Evolutionary conservation across 1,140 invertebrate species (phyloP), one percentile per base, ranked within the genome.

Genomic region (Orius insidiosus): DNA sequence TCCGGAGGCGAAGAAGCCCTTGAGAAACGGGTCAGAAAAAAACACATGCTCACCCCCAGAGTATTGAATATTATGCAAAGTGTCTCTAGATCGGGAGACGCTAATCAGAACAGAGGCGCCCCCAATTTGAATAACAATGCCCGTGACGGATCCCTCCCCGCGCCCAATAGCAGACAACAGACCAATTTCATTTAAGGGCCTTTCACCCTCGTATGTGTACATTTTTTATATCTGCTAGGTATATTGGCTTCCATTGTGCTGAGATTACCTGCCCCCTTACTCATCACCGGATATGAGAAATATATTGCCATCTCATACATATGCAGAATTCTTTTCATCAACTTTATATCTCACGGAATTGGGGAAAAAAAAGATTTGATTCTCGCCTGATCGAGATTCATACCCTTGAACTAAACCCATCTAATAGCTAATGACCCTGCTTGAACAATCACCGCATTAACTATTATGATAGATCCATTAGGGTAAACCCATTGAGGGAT

Each of bases 1-100:
- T 33, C 9, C 35, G 35, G 35, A n/a, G n/a, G n/a, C n/a, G n/a
- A n/a, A n/a, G n/a, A n/a, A n/a, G 14, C 14, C 14, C 14, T 36
- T 15, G 3, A 7, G n/a, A 36, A 36, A 9, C 35, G 14, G 35
- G 35, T 15, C n/a, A 36, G 35, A 36, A 11, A n/a, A 36, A 36
- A 40, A 40, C 38, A 40, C 38, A 40, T 40, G 38, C 38, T 40
- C 7, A 9, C 6, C 41, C 24, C 41, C 24, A 5, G 9, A 30
- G 41, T 43, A 43, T 43, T 43, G 41, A 43, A 43, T 31, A 43
- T 43, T 31, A 43, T 43, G 41, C 41, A 43, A 43, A 43, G 18
- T 31, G 24, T 32, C 10, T 32, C 41, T n/a, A 30, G n/a, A 24
- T 31, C 18, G 38, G 11, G 11, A 11, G 16, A 40, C 38, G 41